Conservation (phyloP, 1,140 invertebrate genomes). For the Charaxes varanes region DNA sequence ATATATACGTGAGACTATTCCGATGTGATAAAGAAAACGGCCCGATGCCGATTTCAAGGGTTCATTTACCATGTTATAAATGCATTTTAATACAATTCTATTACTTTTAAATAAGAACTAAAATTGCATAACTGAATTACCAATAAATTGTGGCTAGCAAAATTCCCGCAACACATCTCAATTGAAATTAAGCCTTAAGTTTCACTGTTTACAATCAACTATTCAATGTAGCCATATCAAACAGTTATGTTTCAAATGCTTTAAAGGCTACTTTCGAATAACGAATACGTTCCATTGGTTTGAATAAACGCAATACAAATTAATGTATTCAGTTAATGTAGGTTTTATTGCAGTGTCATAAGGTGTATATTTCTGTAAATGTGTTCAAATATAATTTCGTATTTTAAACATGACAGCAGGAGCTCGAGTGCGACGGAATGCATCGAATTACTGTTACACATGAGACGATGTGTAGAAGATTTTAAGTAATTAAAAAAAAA, state of each 20-base stretch:
- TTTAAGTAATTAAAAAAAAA: conserved; percentile 5
- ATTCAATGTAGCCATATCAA: neutral
- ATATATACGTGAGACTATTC: conserved; percentile 21
- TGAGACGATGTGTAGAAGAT: conserved; percentile 17
- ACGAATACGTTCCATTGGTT: conserved; percentile 13
- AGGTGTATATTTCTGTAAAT: conserved; percentile 17
- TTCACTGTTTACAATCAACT: neutral
- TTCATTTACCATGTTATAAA: conserved; percentile 8
- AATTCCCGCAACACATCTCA: neutral
- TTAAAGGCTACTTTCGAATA: conserved; percentile 21
- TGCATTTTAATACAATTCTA: neutral
- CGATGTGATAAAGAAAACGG: conserved; percentile 13
- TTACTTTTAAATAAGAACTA: neutral
- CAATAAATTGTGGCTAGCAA: neutral
- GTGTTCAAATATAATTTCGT: neutral
- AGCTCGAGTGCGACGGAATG: conserved; percentile 54
- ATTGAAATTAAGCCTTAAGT: neutral
- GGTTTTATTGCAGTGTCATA: conserved; percentile 12
- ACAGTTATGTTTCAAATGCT: conserved; percentile 14
- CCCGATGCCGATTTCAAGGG: conserved; percentile 14
- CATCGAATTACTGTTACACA: conserved; percentile 34
- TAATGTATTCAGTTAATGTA: conserved; percentile 5
- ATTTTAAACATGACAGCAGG: conserved; percentile 38
- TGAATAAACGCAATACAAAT: conserved; percentile 8
- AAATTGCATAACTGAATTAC: conserved; percentile 1